Conservation (phyloP, 2,797 vertebrate genomes). For the Myotis pilosus region DNA sequence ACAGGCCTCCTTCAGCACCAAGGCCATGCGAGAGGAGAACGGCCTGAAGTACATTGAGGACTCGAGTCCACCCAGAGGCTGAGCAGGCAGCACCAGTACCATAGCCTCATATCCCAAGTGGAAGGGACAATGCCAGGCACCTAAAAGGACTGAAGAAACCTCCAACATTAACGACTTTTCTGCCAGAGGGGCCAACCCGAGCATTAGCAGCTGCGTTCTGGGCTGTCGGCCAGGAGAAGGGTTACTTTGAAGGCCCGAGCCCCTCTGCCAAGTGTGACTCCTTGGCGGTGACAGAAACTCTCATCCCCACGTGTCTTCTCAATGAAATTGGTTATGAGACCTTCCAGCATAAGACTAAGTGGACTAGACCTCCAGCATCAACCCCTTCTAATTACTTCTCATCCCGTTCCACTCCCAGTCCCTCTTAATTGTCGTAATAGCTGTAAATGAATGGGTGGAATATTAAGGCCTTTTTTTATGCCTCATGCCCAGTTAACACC, state of each 20-base stretch:
- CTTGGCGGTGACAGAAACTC: slow-evolving; percentile 93
- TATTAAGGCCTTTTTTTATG: slow-evolving; percentile 72
- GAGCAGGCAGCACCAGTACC: slow-evolving; percentile 92
- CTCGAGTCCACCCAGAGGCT: slow-evolving; percentile 91
- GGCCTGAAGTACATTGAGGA: slow-evolving; percentile 87
- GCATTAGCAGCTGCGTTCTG: slow-evolving; percentile 96
- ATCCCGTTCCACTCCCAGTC: not conserved
- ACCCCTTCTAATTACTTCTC: not conserved
- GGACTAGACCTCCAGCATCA: slow-evolving; percentile 74
- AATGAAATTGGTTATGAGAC: slow-evolving; percentile 92
- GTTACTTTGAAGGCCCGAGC: slow-evolving; percentile 96
- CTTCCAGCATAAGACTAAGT: slow-evolving; percentile 90
- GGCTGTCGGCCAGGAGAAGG: slow-evolving; percentile 92
- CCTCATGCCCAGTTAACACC: slow-evolving; percentile 75
- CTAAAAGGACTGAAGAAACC: slow-evolving; percentile 94
- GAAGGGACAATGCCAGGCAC: slow-evolving; percentile 95
- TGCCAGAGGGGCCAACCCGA: slow-evolving; percentile 94
- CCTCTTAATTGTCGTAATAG: slow-evolving; percentile 72
- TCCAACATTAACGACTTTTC: slow-evolving; percentile 98
- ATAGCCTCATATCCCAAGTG: slow-evolving; percentile 95
- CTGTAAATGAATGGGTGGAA: slow-evolving; percentile 82
- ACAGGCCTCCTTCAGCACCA: not conserved
- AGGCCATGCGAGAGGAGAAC: not conserved
- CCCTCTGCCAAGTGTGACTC: slow-evolving; percentile 97
- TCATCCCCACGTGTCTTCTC: slow-evolving; percentile 96